Base-by-base conservation (phyloP, 2,113 vertebrate genomes). In the Astur gentilis region DNA sequence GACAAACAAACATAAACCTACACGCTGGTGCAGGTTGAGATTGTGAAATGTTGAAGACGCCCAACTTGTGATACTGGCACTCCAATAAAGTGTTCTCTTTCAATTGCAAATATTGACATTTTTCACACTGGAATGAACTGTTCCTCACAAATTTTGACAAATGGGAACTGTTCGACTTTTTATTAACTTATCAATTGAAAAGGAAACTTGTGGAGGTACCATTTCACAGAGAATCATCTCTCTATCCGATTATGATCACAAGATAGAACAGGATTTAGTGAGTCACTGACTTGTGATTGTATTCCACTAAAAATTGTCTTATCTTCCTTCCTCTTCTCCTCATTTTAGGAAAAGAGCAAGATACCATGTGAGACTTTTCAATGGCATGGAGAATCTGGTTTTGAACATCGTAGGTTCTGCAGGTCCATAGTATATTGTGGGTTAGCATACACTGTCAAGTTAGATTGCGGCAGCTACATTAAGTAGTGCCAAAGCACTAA, bases 401-500 rank as follows among this genome's bases (percentile, higher is more conserved):
- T 91, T 84, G 52, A 57, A 54, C 29, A 25, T 13, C 3, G 3
- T 25, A 72, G 7, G 54, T 87, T 80, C 62, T 66, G n/a, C 23
- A 72, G n/a, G 26, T 73, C 57, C 23, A 2, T 58, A 10, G 32
- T 60, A 5, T 45, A 55, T 86, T 89, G 36, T 23, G 5, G 14
- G 19, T 18, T 69, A 54, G 16, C 65, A 69, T 61, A 42, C 10
- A 11, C 45, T 90, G 93, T 81, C 80, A 81, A 91, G 62, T 91
- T 95, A 11, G 69, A 83, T 88, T 95, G 90, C 71, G 72, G 58
- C 32, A 96, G 80, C 77, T 90, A 71, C 73, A 47, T 47, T 93
- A 82, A 94, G 83, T 31, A 83, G 77, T 93, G 89, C 87, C 97
- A 97, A 97, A 94, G 36, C 60, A 96, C 71, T 96, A 91, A 91